phyloP scores from a whole-genome alignment of 2,113 vertebrate species.

The Dolichotis patagonum region DNA sequence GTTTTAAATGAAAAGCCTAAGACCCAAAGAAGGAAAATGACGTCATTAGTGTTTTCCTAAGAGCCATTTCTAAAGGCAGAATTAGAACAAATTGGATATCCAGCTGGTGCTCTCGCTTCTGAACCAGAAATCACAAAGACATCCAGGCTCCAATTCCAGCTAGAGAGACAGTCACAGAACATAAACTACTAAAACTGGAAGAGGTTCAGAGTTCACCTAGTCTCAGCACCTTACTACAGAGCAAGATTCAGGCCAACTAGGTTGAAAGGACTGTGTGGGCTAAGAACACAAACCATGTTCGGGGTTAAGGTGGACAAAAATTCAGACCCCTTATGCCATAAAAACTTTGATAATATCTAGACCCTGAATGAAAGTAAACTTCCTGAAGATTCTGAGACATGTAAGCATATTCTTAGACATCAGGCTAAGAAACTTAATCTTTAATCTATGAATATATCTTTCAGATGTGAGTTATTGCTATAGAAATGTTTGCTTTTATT shows the following conservation, averaged over 20 bases:
- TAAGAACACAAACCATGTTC: not conserved
- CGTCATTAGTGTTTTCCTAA: not conserved
- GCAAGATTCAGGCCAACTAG: not conserved
- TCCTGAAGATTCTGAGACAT: slow-evolving; percentile 7
- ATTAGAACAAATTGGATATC: not conserved
- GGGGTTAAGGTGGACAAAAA: not conserved
- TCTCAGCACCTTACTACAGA: too few species aligned
- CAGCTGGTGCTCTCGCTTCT: not conserved
- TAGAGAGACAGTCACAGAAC: not conserved
- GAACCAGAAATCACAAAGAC: slow-evolving; percentile 36
- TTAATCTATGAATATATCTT: not conserved
- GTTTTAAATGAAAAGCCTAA: slow-evolving; percentile 11
- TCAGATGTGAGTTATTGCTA: not conserved
- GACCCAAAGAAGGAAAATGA: slow-evolving; percentile 26
- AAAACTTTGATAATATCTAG: not conserved
- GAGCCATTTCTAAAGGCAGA: slow-evolving; percentile 32
- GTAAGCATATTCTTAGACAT: not conserved
- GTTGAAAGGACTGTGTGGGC: not conserved
- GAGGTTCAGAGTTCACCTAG: not conserved
- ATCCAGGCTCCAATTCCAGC: not conserved
- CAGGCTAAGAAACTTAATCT: slow-evolving; percentile 18
- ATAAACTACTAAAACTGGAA: not conserved
- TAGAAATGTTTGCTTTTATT: slow-evolving; percentile 12
- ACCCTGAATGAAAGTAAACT: slow-evolving; percentile 31
- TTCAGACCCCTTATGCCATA: not conserved